A percentile compares a stretch with the other conserved stretches of the same genome.
Conservation (phyloP, 1,140 invertebrate species). For the Drosophila punjabiensis region DNA sequence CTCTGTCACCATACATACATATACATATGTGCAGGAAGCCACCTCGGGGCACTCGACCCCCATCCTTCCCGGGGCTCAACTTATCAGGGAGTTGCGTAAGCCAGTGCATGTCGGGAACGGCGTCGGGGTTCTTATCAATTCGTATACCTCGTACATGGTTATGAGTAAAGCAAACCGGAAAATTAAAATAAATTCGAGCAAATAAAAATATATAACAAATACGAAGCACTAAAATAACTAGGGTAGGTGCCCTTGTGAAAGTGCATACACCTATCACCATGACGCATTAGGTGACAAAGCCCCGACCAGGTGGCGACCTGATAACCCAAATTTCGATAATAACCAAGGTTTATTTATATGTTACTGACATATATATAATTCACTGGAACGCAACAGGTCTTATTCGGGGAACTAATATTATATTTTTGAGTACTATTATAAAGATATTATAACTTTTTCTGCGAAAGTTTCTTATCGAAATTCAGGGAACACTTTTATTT, state of each 20-base stretch:
- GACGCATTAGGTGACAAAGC: conserved; percentile 46
- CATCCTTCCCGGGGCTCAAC: conserved; percentile 9
- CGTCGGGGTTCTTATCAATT: conserved; percentile 56
- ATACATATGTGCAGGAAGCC: conserved; percentile 26
- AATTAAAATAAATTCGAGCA: conserved; percentile 20
- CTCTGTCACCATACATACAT: conserved; percentile 10
- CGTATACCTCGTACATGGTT: conserved; percentile 5
- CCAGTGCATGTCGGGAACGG: conserved; percentile 23
- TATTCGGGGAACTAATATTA: not conserved
- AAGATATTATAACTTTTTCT: not conserved
- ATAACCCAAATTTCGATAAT: conserved; percentile 56
- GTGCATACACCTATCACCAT: conserved; percentile 5
- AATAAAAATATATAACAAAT: conserved; percentile 12
- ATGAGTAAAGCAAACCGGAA: conserved; percentile 19
- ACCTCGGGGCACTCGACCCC: conserved; percentile 3
- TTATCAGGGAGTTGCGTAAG: conserved; percentile 50
- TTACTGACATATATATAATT: conserved; percentile 16
- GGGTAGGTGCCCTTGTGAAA: conserved; percentile 1
- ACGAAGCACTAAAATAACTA: not conserved
- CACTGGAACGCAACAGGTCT: not conserved
- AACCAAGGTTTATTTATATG: conserved; percentile 13
- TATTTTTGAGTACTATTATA: not conserved
- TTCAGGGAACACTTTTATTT: not conserved
- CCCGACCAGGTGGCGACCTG: conserved; percentile 39
- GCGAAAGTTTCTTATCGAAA: not conserved